These are phyloP conservation scores for Carcharodon carcharias DNA, from an alignment of 2,797 vertebrate genomes.

Conservation along the genomic window DNA sequence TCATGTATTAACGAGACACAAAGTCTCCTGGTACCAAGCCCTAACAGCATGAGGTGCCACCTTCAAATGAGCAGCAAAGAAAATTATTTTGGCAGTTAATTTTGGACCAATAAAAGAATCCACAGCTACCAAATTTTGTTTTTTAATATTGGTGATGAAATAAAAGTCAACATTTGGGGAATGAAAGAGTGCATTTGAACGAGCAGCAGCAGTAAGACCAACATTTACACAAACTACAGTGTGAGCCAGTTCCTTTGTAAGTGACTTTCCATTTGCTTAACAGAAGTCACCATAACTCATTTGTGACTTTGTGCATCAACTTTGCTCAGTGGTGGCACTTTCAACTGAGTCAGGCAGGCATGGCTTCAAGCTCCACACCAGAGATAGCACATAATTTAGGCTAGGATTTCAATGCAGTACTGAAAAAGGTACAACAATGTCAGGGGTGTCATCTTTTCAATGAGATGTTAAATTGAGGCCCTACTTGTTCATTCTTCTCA, in stretches of 20 bases:
- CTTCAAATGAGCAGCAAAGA: neutral
- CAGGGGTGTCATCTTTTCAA: neutral
- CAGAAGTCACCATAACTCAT: neutral
- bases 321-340: neutral
- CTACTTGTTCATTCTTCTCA: neutral
- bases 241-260: neutral
- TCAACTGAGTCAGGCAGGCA: neutral
- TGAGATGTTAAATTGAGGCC: neutral
- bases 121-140: neutral
- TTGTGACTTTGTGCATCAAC: neutral
- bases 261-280: neutral
- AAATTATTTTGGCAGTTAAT: neutral
- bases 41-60: neutral
- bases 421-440: neutral
- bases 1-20: neutral
- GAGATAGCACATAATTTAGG: neutral
- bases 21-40: neutral
- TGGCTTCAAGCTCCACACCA: neutral
- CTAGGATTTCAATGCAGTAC: neutral
- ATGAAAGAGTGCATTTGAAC: neutral
- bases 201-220: neutral
- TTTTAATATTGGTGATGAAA: neutral
- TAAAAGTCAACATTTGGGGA: neutral
- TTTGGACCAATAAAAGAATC: neutral
- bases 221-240: neutral